These are phyloP conservation scores for Globia sparganii DNA, from an alignment of 2,888 invertebrate genomes.

Conservation along the genomic window DNA sequence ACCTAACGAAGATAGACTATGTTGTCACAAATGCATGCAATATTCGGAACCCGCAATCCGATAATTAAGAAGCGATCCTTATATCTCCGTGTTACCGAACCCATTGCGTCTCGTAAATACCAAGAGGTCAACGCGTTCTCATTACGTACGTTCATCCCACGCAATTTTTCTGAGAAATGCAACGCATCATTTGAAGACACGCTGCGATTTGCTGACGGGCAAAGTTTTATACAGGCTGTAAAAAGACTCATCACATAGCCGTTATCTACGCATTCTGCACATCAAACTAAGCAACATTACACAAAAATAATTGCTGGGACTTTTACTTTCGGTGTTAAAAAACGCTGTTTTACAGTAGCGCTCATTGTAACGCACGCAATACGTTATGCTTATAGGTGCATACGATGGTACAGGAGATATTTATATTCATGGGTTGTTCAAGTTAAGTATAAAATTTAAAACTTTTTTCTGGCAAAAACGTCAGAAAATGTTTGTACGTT, in stretches of 20 bases:
- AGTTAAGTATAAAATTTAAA: neutral
- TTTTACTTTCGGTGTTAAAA: neutral
- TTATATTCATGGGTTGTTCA: neutral
- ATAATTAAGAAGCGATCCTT: conserved; percentile 1
- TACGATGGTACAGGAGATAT: neutral
- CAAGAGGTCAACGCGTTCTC: conserved; percentile 28
- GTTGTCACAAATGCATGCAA: neutral
- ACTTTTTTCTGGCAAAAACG: neutral
- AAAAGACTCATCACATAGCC: neutral
- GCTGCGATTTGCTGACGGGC: neutral
- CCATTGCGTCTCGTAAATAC: conserved; percentile 30
- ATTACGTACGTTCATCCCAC: conserved; percentile 28
- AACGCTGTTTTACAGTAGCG: neutral
- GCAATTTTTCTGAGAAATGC: conserved; percentile 12
- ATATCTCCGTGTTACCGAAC: conserved; percentile 3
- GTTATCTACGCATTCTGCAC: neutral
- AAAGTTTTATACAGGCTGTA: neutral
- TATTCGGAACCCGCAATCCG: conserved; percentile 10
- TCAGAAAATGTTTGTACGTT: neutral
- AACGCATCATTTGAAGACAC: conserved; percentile 2
- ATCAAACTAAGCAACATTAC: neutral
- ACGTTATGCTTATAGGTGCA: neutral
- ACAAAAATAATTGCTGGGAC: neutral
- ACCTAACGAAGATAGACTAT: neutral
- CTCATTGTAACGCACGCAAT: neutral